Evolutionary conservation across 1,140 invertebrate species (phyloP), one percentile per base, ranked within the genome.

Genomic region (Drosophila elegans): DNA sequence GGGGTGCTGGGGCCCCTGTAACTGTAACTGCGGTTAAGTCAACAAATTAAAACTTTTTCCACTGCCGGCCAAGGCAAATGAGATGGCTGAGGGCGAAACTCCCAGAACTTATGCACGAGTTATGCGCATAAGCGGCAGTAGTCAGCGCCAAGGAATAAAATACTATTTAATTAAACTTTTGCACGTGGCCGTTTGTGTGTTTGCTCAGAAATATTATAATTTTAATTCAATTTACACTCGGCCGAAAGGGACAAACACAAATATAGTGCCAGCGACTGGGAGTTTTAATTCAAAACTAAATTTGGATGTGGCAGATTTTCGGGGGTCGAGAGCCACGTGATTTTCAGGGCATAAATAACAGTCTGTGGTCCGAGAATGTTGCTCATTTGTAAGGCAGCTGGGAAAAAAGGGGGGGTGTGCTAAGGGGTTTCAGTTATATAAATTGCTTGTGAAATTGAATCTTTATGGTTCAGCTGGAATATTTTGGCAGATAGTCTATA

Each of bases 401-500:
- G 9, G 9, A 7, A 13, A 49, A 25, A 32, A 29, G 29, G 48
- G 11, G 13, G 52, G 13, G 32, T 4, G 42, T 51, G 38, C 44
- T 49, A 77, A 81, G 71, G 67, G 80, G 78, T 72, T 78, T 82
- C 59, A 53, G 73, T 79, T 68, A 89, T 89, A 89, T 89, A 89
- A 89, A 89, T 89, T 89, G 84, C 84, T 89, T 89, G 84, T 80
- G 84, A 89, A 89, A 89, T 89, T 89, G 84, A 89, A 89, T 89
- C 84, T 89, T 89, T 89, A 89, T 89, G 84, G 84, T 83, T 89
- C 84, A 89, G 84, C 84, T 89, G 84, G 84, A 89, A 89, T 89
- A 89, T 89, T 89, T 89, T 89, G 84, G 84, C 84, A 89, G 84
- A 89, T 89, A 89, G 84, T 89, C 84, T 89, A 89, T 89, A 89